Evolutionary conservation across 2,113 vertebrate species (phyloP).

Genomic region (Oncorhynchus clarkii): DNA sequence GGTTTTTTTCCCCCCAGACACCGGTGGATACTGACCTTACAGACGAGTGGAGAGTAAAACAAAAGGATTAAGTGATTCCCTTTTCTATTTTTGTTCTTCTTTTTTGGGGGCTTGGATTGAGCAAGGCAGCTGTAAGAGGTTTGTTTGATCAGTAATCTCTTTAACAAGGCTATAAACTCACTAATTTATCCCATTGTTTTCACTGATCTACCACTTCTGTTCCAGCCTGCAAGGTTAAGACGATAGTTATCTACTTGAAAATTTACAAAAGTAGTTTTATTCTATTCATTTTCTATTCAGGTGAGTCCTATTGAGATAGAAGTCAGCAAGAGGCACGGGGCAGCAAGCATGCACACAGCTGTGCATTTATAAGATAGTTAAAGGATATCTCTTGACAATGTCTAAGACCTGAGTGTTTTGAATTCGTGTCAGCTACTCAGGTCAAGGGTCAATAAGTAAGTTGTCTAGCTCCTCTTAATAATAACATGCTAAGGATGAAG

Average conservation of each 20-base stretch:
- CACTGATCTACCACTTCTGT: neutral
- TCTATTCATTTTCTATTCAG: no score
- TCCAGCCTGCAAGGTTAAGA: no score
- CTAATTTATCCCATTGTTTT: conserved; percentile 33
- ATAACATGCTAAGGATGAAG: neutral
- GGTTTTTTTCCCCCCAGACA: conserved; percentile 4
- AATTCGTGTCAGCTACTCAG: no score
- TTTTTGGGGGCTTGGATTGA: conserved; percentile 62
- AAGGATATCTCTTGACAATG: no score
- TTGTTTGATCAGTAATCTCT: conserved; percentile 64
- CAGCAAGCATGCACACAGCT: no score
- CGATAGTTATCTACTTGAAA: neutral
- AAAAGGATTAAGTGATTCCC: conserved; percentile 42
- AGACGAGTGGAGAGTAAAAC: conserved; percentile 14
- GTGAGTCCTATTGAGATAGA: no score
- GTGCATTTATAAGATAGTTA: no score
- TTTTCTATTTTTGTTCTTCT: conserved; percentile 7
- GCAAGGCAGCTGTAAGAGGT: conserved; percentile 60
- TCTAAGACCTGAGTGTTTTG: no score
- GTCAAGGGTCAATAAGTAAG: no score
- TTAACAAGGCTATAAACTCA: conserved; percentile 6
- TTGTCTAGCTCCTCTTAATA: no score
- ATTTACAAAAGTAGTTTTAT: no score
- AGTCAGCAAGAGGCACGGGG: no score
- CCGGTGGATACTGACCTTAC: conserved; percentile 55